These are phyloP conservation scores for Oceanodroma leucorhoa DNA, from an alignment of 2,797 vertebrate genomes.

Conservation along the genomic window DNA sequence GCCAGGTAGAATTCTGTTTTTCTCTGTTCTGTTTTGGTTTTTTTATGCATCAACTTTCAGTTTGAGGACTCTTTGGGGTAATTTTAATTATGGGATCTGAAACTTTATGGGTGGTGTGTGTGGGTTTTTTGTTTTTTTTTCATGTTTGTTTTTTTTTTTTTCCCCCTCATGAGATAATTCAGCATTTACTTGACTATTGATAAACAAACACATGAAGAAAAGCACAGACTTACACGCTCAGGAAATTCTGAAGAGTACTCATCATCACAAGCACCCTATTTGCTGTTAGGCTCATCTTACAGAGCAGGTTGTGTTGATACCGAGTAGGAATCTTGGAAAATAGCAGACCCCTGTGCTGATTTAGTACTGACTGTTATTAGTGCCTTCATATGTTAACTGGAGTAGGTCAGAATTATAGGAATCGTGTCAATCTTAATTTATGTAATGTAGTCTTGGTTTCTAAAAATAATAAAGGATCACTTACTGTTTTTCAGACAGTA, in stretches of 20 bases:
- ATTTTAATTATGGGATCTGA: not conserved
- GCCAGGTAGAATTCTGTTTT: not conserved
- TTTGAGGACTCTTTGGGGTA: not conserved
- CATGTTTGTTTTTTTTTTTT: not conserved
- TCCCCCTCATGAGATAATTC: not conserved
- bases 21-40: not conserved
- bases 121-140: no score
- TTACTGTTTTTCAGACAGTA: not conserved
- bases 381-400: not conserved
- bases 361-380: not conserved
- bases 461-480: not conserved
- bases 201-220: not conserved
- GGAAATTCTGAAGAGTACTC: not conserved
- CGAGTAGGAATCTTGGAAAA: not conserved
- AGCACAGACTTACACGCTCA: not conserved
- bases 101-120: not conserved
- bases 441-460: accelerated
- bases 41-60: not conserved
- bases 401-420: not conserved
- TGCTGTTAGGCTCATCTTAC: not conserved
- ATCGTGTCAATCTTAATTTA: not conserved
- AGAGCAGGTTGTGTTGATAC: not conserved
- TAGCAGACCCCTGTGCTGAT: not conserved
- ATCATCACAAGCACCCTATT: not conserved
- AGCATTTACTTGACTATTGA: not conserved